A percentile compares a stretch with the other conserved stretches of the same genome.
Conservation (phyloP, 1,140 invertebrate genomes). For the Mercenaria mercenaria region DNA sequence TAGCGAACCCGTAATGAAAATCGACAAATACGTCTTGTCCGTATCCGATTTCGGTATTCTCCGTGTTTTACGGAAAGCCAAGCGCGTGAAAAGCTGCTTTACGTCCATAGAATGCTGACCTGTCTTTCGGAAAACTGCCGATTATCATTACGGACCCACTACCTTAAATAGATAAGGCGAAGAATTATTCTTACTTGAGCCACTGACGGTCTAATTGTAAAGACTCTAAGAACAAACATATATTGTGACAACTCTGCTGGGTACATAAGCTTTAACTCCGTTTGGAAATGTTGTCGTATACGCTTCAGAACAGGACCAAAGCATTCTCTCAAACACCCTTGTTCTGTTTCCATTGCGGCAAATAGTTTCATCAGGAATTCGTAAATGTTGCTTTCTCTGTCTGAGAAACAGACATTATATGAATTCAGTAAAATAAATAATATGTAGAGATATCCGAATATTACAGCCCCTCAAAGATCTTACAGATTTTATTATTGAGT, state of each 20-base stretch:
- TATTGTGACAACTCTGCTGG: background rate
- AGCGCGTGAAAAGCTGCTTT: too few relatives aligned
- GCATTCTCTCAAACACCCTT: conserved; percentile 19
- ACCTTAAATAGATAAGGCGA: too few relatives aligned
- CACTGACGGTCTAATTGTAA: background rate
- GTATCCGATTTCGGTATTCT: too few relatives aligned
- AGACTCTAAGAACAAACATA: conserved; percentile 25
- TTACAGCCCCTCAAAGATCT: too few relatives aligned
- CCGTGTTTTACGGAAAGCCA: too few relatives aligned
- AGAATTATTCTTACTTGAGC: conserved; percentile 25
- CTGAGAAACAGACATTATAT: conserved; percentile 16
- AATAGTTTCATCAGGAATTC: conserved; percentile 27
- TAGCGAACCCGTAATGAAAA: too few relatives aligned
- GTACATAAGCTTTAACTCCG: conserved; percentile 14
- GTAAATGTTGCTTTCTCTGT: conserved; percentile 15
- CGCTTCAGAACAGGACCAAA: conserved; percentile 6
- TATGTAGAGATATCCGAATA: too few relatives aligned
- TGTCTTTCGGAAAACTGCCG: too few relatives aligned
- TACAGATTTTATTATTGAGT: too few relatives aligned
- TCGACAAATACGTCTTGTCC: too few relatives aligned
- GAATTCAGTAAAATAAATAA: background rate
- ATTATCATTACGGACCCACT: too few relatives aligned
- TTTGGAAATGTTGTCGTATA: conserved; percentile 13
- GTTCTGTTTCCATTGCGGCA: conserved; percentile 14
- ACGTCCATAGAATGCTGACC: too few relatives aligned